These are phyloP conservation scores for Cheilinus undulatus DNA, from an alignment of 2,113 vertebrate genomes.

Conservation along the genomic window DNA sequence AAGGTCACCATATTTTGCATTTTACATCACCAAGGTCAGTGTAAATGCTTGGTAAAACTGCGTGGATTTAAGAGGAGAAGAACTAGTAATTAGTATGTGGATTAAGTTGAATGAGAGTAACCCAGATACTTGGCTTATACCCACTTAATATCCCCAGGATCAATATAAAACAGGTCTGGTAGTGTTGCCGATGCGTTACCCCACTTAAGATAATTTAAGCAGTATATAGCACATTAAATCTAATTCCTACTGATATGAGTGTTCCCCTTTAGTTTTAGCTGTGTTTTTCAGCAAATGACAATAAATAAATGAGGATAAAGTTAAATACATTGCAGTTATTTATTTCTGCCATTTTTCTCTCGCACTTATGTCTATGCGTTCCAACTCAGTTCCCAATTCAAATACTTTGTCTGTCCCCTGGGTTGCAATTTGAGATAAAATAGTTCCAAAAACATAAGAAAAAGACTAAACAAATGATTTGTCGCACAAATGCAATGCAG, in stretches of 20 bases:
- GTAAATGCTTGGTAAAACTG: neutral
- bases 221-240: neutral
- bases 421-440: conserved; percentile 28
- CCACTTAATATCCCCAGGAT: neutral
- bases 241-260: neutral
- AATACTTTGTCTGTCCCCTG: conserved; percentile 5
- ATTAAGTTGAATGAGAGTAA: no score
- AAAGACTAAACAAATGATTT: neutral
- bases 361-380: conserved; percentile 4
- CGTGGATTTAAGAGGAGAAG: neutral
- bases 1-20: neutral
- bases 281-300: neutral
- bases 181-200: neutral
- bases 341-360: conserved; percentile 2
- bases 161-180: neutral
- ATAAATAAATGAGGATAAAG: neutral
- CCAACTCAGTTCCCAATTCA: conserved; percentile 8
- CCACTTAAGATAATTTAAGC: neutral
- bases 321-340: neutral
- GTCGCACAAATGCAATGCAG: neutral
- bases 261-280: conserved; percentile 1
- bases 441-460: conserved; percentile 2
- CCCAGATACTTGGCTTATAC: no score
- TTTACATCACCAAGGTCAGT: neutral
- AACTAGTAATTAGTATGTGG: neutral